phyloP scores from a whole-genome alignment of 2,888 invertebrate genomes.

The Stegophylla sp. region DNA sequence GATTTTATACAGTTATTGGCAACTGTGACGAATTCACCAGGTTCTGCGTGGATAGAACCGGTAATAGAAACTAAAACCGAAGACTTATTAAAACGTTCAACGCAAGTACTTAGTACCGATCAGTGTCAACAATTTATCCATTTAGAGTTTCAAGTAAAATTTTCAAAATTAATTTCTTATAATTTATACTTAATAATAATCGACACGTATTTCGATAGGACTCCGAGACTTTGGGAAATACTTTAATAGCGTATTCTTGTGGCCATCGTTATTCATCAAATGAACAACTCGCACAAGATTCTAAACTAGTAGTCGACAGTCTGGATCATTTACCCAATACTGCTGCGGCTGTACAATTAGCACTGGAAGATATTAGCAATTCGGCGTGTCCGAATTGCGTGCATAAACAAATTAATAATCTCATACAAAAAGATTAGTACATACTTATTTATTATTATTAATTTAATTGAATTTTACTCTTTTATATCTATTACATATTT shows the following conservation, averaged over 20 bases:
- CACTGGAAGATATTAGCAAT: slow-evolving; percentile 34
- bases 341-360: slow-evolving; percentile 20
- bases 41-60: slow-evolving; percentile 52
- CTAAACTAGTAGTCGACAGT: slow-evolving; percentile 29
- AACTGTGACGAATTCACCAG: slow-evolving; percentile 48
- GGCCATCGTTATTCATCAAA: slow-evolving; percentile 60
- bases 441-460: slow-evolving; percentile 21
- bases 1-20: slow-evolving; percentile 40
- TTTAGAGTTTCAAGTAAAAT: slow-evolving; percentile 46
- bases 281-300: slow-evolving; percentile 39
- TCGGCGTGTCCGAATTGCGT: slow-evolving; percentile 54
- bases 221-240: slow-evolving; percentile 33
- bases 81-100: slow-evolving; percentile 37
- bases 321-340: slow-evolving; percentile 47
- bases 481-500: not conserved
- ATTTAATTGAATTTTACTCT: slow-evolving; percentile 2
- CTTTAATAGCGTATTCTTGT: slow-evolving; percentile 60
- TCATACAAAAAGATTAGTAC: slow-evolving; percentile 25
- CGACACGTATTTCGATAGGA: slow-evolving; percentile 24
- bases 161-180: not conserved
- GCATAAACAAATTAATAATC: slow-evolving; percentile 38
- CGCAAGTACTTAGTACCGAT: slow-evolving; percentile 19
- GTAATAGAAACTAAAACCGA: slow-evolving; percentile 35
- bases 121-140: slow-evolving; percentile 42
- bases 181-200: not conserved